Evolutionary conservation across 2,113 vertebrate species (phyloP).

Genomic region (Struthidea cinerea): DNA sequence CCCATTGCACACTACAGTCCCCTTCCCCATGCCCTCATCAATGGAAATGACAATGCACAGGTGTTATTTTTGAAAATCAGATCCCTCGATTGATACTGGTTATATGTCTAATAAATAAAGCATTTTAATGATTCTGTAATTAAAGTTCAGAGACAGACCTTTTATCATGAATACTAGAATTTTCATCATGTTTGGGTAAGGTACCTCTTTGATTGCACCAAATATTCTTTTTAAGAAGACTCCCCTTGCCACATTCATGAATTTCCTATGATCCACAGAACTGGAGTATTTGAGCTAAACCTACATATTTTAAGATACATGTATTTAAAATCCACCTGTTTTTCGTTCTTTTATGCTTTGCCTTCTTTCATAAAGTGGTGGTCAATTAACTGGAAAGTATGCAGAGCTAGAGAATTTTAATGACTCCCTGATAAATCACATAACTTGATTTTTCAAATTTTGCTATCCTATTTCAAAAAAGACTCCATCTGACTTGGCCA

Average conservation of each 20-base stretch:
- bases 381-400: not conserved
- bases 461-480: not conserved
- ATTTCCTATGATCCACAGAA: not conserved
- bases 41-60: not conserved
- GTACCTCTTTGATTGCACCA: not conserved
- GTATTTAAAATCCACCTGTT: not conserved
- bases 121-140: not conserved
- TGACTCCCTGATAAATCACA: not conserved
- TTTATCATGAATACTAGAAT: not conserved
- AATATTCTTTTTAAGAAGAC: not conserved
- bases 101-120: not conserved
- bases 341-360: not conserved
- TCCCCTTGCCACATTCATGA: not conserved
- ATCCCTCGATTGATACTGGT: not conserved
- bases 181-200: not conserved
- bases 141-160: not conserved
- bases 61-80: not conserved
- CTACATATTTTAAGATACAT: not conserved
- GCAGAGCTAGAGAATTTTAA: not conserved
- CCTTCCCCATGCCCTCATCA: accelerated
- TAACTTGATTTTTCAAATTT: not conserved
- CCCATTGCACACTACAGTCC: too few relatives aligned
- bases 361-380: not conserved
- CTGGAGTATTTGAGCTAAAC: not conserved
- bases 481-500: not conserved